These are phyloP conservation scores for Leptatherina wallacei DNA, from an alignment of 2,797 vertebrate genomes.

Conservation along the genomic window DNA sequence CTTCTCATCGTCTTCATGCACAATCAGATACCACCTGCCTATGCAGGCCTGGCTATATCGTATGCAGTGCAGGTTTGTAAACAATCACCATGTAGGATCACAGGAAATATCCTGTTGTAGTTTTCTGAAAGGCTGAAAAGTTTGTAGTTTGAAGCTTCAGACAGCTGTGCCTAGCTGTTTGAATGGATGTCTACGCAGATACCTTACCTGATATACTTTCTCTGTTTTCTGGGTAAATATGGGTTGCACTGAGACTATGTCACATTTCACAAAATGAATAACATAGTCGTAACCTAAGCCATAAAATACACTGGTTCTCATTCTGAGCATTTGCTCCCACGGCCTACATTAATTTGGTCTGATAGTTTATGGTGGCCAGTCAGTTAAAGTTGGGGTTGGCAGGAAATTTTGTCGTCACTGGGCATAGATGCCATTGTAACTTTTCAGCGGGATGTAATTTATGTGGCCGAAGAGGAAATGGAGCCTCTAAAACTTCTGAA, in stretches of 20 bases:
- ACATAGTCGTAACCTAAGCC: too few relatives aligned
- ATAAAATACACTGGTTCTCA: neutral
- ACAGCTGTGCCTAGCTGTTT: neutral
- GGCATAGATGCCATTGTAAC: neutral
- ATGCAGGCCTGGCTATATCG: conserved; percentile 86
- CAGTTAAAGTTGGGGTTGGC: neutral
- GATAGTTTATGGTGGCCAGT: neutral
- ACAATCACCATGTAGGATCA: conserved; percentile 15
- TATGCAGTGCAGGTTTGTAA: conserved; percentile 86
- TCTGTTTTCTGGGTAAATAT: neutral
- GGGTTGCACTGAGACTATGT: neutral
- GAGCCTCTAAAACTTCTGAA: neutral
- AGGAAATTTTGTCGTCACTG: neutral
- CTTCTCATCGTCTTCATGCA: conserved; percentile 87
- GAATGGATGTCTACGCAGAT: neutral
- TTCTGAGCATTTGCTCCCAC: neutral
- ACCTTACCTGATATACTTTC: neutral
- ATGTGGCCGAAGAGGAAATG: neutral
- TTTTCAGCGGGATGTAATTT: neutral
- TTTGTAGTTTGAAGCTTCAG: neutral
- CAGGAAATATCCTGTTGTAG: neutral
- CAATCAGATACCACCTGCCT: conserved; percentile 84
- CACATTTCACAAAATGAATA: neutral
- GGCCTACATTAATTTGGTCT: neutral
- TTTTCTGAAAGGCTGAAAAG: conserved; percentile 4